A percentile compares a stretch with the other conserved stretches of the same genome.
These are phyloP conservation scores for Phrynocephalus guinanensis DNA, from an alignment of 2,797 vertebrate genomes.

Conservation along the genomic window DNA sequence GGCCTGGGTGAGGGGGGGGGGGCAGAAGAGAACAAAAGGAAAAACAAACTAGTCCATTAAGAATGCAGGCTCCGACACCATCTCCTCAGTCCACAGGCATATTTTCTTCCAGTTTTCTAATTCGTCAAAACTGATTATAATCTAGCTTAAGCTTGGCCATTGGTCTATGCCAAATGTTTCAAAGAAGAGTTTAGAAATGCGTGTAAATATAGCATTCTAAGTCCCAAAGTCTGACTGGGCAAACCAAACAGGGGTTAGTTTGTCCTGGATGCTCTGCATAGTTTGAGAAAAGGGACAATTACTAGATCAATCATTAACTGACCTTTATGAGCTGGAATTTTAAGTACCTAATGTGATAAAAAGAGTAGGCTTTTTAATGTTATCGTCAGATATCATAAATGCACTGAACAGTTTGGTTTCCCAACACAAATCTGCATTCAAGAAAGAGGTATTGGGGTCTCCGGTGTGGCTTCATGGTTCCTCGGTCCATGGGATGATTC, in stretches of 20 bases:
- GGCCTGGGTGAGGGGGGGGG: slow-evolving; percentile 79
- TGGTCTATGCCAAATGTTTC: background rate
- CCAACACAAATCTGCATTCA: background rate
- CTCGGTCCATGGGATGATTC: background rate
- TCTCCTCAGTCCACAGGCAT: slow-evolving; percentile 1
- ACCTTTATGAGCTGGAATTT: background rate
- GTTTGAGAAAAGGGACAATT: background rate
- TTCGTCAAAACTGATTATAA: background rate
- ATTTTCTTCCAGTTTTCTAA: slow-evolving; percentile 3
- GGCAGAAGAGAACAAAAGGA: slow-evolving; percentile 34
- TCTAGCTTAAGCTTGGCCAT: background rate
- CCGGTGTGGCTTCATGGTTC: background rate
- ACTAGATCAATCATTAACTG: background rate
- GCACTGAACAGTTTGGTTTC: background rate
- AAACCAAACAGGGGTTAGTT: slow-evolving; percentile 8
- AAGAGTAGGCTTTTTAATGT: background rate
- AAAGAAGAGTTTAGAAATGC: background rate
- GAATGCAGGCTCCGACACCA: background rate
- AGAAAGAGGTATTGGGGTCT: background rate
- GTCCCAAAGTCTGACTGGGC: fast-evolving
- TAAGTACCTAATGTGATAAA: background rate
- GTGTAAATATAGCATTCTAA: background rate
- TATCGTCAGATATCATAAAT: background rate
- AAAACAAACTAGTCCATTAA: background rate
- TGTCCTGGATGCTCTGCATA: background rate